A percentile compares a stretch with the other conserved stretches of the same genome.
These are phyloP conservation scores for Frieseomelitta varia DNA, from an alignment of 1,140 invertebrate species.

Conservation along the genomic window DNA sequence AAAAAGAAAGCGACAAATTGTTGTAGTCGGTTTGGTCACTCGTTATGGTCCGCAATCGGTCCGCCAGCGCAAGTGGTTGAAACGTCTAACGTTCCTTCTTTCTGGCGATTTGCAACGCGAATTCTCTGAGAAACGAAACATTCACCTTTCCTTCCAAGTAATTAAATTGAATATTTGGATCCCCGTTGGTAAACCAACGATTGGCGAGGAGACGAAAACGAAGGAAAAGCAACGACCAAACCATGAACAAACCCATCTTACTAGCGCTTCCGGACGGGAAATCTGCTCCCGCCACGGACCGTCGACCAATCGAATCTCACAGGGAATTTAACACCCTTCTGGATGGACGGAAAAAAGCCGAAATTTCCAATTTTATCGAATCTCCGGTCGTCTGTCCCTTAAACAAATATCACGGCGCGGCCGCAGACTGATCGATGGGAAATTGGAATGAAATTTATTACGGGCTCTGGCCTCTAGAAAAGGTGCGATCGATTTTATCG, in stretches of 20 bases:
- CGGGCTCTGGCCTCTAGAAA: neutral
- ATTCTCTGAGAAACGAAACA: too few species aligned
- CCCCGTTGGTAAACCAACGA: neutral
- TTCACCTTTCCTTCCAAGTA: too few species aligned
- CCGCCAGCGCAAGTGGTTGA: too few species aligned
- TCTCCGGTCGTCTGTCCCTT: conserved; percentile 75
- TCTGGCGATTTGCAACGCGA: too few species aligned
- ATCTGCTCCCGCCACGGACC: conserved; percentile 70
- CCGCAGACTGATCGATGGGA: conserved; percentile 39
- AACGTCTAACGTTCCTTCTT: too few species aligned
- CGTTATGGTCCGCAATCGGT: too few species aligned
- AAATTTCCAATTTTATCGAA: conserved; percentile 81
- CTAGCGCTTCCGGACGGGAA: conserved; percentile 75
- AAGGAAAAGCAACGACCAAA: conserved; percentile 50
- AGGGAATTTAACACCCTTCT: conserved; percentile 81
- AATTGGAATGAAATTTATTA: conserved; percentile 41
- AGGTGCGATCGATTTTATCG: neutral
- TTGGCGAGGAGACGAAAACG: neutral
- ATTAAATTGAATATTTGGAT: neutral
- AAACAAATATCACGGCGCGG: conserved; percentile 64
- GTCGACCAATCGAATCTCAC: conserved; percentile 81
- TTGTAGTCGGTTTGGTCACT: too few species aligned
- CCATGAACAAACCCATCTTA: conserved; percentile 68
- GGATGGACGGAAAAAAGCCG: conserved; percentile 70
- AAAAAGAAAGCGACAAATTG: too few species aligned